A percentile compares a stretch with the other conserved stretches of the same genome.
phyloP scores from a whole-genome alignment of 2,888 invertebrate species.

The Toxonevra muliebris region DNA sequence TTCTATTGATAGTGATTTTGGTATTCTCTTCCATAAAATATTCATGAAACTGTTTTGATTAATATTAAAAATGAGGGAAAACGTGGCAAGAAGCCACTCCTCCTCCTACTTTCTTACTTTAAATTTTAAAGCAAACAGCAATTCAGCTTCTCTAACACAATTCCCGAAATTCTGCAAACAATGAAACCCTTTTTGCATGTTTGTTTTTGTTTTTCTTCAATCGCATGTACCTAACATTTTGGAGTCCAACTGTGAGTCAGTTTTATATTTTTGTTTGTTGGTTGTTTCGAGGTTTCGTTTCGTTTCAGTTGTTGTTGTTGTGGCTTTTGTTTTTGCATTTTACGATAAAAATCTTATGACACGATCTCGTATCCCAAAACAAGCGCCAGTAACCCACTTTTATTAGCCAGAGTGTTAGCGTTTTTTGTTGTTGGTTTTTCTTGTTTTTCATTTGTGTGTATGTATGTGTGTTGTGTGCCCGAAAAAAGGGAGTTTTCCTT shows the following conservation, averaged over 20 bases:
- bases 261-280: neutral
- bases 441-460: neutral
- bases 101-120: too few relatives aligned
- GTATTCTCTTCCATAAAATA: too few relatives aligned
- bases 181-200: too few relatives aligned
- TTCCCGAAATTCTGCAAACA: too few relatives aligned
- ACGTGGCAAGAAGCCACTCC: too few relatives aligned
- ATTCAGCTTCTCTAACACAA: too few relatives aligned
- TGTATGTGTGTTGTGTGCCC: neutral
- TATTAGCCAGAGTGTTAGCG: conserved; percentile 25
- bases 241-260: conserved; percentile 27
- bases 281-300: neutral
- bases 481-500: neutral
- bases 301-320: conserved; percentile 17
- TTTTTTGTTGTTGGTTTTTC: conserved; percentile 5
- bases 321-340: conserved; percentile 36
- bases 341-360: conserved; percentile 45
- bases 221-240: too few relatives aligned
- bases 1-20: too few relatives aligned
- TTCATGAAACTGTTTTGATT: too few relatives aligned
- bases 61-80: too few relatives aligned
- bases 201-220: too few relatives aligned
- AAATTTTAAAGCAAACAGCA: too few relatives aligned
- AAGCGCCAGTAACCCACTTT: conserved; percentile 47
- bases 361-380: conserved; percentile 46